Evolutionary conservation across 2,797 vertebrate species (phyloP).

Genomic region (Otus scops): DNA sequence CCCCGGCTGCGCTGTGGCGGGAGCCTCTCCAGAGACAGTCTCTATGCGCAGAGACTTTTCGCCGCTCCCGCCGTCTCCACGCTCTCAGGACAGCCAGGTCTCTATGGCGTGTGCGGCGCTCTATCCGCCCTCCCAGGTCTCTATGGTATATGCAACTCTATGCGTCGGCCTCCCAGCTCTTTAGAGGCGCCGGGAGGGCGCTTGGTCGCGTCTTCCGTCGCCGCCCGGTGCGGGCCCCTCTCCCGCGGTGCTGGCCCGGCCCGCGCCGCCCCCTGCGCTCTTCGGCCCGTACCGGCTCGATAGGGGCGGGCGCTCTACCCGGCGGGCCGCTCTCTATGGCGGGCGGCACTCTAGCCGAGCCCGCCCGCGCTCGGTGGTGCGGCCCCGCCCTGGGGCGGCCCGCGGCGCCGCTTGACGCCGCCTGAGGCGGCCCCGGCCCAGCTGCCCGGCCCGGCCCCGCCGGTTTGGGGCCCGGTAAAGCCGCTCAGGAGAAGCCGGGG

Average conservation of each 20-base stretch:
- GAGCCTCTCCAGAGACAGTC: fast-evolving
- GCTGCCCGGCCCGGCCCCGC: not conserved
- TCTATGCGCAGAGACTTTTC: fast-evolving
- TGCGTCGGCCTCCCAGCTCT: not conserved
- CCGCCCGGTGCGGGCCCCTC: too few relatives aligned
- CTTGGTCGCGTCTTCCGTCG: too few relatives aligned
- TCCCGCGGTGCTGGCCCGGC: too few relatives aligned
- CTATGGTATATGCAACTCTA: not conserved
- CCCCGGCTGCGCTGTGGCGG: not conserved
- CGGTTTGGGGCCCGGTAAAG: not conserved
- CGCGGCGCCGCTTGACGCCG: not conserved
- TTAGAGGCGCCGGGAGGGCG: too few relatives aligned
- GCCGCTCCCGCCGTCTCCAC: not conserved
- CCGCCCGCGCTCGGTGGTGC: not conserved
- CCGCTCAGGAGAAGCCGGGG: not conserved
- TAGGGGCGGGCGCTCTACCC: not conserved
- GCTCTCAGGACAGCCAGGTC: too few relatives aligned
- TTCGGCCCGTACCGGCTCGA: not conserved
- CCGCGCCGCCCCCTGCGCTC: fast-evolving
- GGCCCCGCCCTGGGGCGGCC: not conserved
- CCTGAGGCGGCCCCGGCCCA: not conserved
- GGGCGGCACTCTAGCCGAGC: not conserved
- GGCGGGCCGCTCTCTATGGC: not conserved
- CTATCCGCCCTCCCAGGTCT: fast-evolving
- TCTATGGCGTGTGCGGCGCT: not conserved